Evolutionary conservation across 2,888 invertebrate species (phyloP).

Genomic region (Scaptomyza reducta): DNA sequence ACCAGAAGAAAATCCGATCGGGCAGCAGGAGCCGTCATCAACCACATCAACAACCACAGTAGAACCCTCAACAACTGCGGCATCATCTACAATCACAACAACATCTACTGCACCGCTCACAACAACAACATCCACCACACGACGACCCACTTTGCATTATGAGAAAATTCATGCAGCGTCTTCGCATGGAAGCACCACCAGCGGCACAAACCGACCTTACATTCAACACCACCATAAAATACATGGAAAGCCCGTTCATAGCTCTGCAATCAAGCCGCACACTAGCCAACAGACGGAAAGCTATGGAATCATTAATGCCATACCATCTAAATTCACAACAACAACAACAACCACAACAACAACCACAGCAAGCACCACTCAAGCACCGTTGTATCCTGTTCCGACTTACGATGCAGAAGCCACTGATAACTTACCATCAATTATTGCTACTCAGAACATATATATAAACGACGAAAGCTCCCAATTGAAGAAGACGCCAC

Average conservation of each 20-base stretch:
- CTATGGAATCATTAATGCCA: conserved; percentile 56
- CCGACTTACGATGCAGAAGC: conserved; percentile 62
- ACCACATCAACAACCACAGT: neutral
- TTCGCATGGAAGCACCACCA: conserved; percentile 22
- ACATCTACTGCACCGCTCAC: conserved; percentile 7
- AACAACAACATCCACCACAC: conserved; percentile 39
- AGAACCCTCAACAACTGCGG: conserved; percentile 14
- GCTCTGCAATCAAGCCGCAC: conserved; percentile 35
- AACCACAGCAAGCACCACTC: conserved; percentile 47
- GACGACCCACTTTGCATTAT: conserved; percentile 51
- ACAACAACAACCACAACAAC: conserved; percentile 45
- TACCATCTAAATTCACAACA: conserved; percentile 26
- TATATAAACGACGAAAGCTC: conserved; percentile 11
- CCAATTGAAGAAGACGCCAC: conserved; percentile 59
- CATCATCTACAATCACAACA: conserved; percentile 29
- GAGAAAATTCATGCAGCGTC: conserved; percentile 56
- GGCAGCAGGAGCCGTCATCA: conserved; percentile 20
- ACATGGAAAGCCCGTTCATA: conserved; percentile 56
- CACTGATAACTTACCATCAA: conserved; percentile 28
- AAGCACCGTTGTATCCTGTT: conserved; percentile 69
- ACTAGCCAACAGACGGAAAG: conserved; percentile 24
- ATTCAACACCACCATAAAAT: conserved; percentile 49
- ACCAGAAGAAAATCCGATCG: conserved; percentile 6
- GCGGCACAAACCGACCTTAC: conserved; percentile 37
- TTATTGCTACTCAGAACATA: conserved; percentile 9